phyloP scores from a whole-genome alignment of 2,797 vertebrate species.

The Presbytis comata region DNA sequence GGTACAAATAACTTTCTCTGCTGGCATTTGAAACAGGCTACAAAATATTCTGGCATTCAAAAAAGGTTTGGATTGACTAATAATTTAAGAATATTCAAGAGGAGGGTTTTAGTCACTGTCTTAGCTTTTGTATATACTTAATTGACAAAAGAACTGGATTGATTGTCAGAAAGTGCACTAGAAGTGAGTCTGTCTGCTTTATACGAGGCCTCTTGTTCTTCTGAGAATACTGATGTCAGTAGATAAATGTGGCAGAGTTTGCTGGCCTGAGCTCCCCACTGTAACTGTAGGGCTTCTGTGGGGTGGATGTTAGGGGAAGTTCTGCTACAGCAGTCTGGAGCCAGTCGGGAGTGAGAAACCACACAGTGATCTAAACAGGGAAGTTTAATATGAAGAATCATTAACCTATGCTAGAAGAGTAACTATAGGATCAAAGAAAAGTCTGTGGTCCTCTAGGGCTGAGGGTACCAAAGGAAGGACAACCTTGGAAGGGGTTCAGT shows the following conservation, averaged over 20 bases:
- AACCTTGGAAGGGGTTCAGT: not conserved
- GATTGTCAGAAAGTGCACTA: not conserved
- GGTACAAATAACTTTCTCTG: not conserved
- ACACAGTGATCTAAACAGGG: not conserved
- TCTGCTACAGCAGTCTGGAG: not conserved
- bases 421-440: not conserved
- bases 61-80: not conserved
- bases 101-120: not conserved
- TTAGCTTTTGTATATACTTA: not conserved
- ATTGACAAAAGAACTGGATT: not conserved
- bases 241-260: fast-evolving
- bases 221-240: not conserved
- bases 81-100: not conserved
- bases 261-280: not conserved
- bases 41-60: not conserved
- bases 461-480: not conserved
- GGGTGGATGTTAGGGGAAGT: not conserved
- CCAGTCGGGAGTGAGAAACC: not conserved
- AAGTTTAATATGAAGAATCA: not conserved
- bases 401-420: not conserved
- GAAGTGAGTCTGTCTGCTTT: not conserved
- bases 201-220: not conserved
- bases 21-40: not conserved
- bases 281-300: not conserved
- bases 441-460: not conserved